Conservation (phyloP, 35 echinoderm and acorn worm genomes). For the Apostichopus californicus region DNA sequence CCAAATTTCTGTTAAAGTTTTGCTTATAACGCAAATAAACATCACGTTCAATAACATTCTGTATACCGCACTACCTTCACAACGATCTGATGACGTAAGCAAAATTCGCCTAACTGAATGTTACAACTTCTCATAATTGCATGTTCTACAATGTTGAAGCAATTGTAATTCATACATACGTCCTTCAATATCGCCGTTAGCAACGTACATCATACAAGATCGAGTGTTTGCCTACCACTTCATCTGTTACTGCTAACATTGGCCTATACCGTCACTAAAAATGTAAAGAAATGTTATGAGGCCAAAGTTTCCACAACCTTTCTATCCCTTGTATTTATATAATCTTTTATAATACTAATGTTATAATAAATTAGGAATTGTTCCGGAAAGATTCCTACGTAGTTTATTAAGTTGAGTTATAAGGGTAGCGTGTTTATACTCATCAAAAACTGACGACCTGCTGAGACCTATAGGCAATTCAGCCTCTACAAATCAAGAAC, state of each 20-base stretch:
- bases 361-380: background rate
- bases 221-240: background rate
- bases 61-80: no score
- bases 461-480: background rate
- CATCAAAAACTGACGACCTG: background rate
- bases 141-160: background rate
- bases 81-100: no score
- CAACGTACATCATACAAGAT: background rate
- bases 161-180: background rate
- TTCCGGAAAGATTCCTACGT: background rate
- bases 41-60: no score
- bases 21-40: no score
- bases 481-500: background rate
- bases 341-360: background rate
- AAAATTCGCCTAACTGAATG: no score
- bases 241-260: background rate
- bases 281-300: background rate
- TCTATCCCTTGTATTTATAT: background rate
- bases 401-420: background rate
- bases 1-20: no score
- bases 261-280: background rate
- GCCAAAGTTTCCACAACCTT: background rate
- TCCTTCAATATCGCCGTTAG: background rate
- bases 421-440: background rate
- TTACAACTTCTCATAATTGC: no score